Evolutionary conservation across 2,888 invertebrate species (phyloP), one percentile per base, ranked within the genome.

Genomic region (Villa cingulata): DNA sequence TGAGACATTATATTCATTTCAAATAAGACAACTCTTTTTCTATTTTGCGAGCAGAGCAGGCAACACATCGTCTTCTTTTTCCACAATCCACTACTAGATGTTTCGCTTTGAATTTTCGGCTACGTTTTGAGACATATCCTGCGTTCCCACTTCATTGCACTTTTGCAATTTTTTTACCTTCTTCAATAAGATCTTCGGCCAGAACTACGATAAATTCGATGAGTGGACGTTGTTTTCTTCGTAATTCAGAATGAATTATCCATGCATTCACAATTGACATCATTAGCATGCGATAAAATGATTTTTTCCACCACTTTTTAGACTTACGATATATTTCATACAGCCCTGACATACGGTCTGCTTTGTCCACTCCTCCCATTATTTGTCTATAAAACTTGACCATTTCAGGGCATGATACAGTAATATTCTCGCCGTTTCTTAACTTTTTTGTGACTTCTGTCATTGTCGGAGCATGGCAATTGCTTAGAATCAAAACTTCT

Each of bases 271-370:
- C 43, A 14, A 17, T 15, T 20, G 38, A 18, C 16, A 43, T 32
- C 43, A 48, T 50, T 23, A 50, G 34, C 27, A 50, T 39, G 23
- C 38, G 43, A 43, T 45, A 51, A 43, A 52, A 51, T 34, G 23
- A 34, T 15, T 51, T 49, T 37, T 53, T 48, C 48, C 48, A 52
- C 50, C 41, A 53, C 43, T 53, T 49, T 15, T 29, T 36, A 7
- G 45, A 53, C 37, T 49, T 49, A 4, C 51, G 39, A 27, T 49
- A 43, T 10, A 44, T 37, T 29, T 48, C 46, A 42, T 51, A 48
- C 6, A 51, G 18, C 18, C 41, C 47, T 38, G 45, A 43, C 38
- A 47, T 48, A 45, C 51, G 50, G 41, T 54, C 53, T 32, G 50
- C 47, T 3, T 48, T 20, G 36, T 51, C 45, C 19, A 53, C 45